phyloP scores from a whole-genome alignment of 2,888 invertebrate species.

The Dascillus cervinus region DNA sequence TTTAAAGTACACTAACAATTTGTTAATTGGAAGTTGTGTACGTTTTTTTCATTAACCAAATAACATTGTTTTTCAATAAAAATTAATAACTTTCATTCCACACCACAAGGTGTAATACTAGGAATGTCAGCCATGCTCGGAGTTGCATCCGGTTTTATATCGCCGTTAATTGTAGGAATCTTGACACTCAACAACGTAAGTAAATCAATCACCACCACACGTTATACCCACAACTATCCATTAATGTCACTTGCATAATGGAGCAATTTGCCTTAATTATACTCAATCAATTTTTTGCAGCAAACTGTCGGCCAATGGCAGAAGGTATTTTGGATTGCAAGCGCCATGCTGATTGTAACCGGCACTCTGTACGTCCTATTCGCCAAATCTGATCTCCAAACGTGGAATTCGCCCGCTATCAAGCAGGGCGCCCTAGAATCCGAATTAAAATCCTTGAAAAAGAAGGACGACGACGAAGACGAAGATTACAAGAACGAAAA shows the following conservation, averaged over 20 bases:
- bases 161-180: conserved; percentile 53
- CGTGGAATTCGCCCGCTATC: conserved; percentile 46
- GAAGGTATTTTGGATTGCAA: conserved; percentile 51
- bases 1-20: too few species aligned
- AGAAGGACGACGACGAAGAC: conserved; percentile 15
- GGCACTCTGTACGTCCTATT: conserved; percentile 49
- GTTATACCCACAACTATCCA: conserved; percentile 1
- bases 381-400: conserved; percentile 49
- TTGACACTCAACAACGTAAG: conserved; percentile 57
- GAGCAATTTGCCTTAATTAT: background rate
- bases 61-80: too few species aligned
- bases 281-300: conserved; percentile 35
- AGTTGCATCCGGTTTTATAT: conserved; percentile 52
- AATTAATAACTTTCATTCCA: too few species aligned
- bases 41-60: too few species aligned
- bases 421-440: conserved; percentile 16
- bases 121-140: conserved; percentile 55
- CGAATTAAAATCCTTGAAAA: conserved; percentile 18
- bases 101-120: conserved; percentile 46
- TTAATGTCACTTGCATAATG: background rate
- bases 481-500: conserved; percentile 6
- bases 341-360: conserved; percentile 44
- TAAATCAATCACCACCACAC: too few species aligned
- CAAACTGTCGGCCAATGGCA: conserved; percentile 56
- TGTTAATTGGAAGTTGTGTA: too few species aligned